phyloP scores from a whole-genome alignment of 2,888 invertebrate species.

The Emmelina monodactyla region DNA sequence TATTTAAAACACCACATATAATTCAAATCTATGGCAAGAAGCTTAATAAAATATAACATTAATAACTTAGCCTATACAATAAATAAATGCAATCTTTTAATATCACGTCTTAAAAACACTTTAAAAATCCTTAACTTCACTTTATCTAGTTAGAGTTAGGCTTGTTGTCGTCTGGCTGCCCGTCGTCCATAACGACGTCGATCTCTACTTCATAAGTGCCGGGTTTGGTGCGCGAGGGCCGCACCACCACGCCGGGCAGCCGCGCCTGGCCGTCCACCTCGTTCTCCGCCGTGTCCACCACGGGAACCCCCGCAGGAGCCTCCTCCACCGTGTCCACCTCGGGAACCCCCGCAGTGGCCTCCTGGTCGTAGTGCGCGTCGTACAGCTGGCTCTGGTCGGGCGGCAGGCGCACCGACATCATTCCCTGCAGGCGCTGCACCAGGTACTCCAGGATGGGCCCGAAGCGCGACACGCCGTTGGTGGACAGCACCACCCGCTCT shows the following conservation, averaged over 20 bases:
- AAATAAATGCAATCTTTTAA: too few species aligned
- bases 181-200: slow-evolving; percentile 40
- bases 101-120: too few species aligned
- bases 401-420: slow-evolving; percentile 66
- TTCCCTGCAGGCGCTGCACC: slow-evolving; percentile 68
- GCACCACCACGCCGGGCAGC: slow-evolving; percentile 22
- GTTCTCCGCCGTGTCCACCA: slow-evolving; percentile 24
- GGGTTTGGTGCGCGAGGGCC: slow-evolving; percentile 18
- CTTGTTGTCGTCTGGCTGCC: slow-evolving; percentile 36
- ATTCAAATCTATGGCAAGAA: too few species aligned
- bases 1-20: too few species aligned
- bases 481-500: slow-evolving; percentile 16
- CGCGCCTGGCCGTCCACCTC: slow-evolving; percentile 35
- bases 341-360: neutral
- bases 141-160: too few species aligned
- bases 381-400: slow-evolving; percentile 54
- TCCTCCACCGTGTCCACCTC: neutral
- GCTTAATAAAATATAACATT: too few species aligned
- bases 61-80: too few species aligned
- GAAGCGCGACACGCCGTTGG: slow-evolving; percentile 40
- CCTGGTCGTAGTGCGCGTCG: slow-evolving; percentile 16
- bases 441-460: slow-evolving; percentile 68
- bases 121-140: too few species aligned
- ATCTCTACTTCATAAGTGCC: slow-evolving; percentile 21
- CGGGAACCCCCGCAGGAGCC: slow-evolving; percentile 3